Base-by-base conservation (phyloP, 64 coral and sea anemone species). In the Montipora efflorescens region DNA sequence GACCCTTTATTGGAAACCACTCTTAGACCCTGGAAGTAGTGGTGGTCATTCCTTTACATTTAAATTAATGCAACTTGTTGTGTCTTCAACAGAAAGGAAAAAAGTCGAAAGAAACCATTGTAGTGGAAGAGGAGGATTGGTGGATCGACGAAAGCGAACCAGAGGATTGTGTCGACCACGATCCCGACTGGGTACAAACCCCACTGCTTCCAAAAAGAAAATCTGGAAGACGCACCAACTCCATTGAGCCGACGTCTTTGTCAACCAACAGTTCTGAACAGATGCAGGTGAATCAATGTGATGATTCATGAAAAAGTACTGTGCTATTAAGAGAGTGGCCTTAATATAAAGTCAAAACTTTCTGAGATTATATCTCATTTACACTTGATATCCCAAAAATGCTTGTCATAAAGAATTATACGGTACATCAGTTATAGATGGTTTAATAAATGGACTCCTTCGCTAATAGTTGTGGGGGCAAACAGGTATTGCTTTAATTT, bases 141-240 rank as follows among this genome's bases (percentile, higher is more conserved):
- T 66, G 16, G 20, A 66, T 44, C 2, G 16, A 86, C 11, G 82
- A 86, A 49, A 72, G 66, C 8, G 82, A 86, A 7, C 43, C 45
- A 9, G 82, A 86, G 19, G 82, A 86, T 20, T 71, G 36, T 9
- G 8, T 50, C 16, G 44, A 86, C 61, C 82, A 44, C 3, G 82
- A 86, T 50, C 82, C 82, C 13, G 82, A 86, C 66, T 86, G 82
- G 82, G 67, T 86, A 8, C 16, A 86, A 67, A 86, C 61, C 9
- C 55, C 80, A 8, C 51, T 10, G 3, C 11, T 78, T 61, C 82
- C 61, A 19, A 18, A 45, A 1, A 13, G 46, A 18, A 86, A 16
- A 7, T 71, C 66, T 13, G 66, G 46, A 71, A 67, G 82, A 11
- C 45, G 62, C 16, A 86, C 82, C 0, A 46, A 44, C 23, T 86